Conservation (phyloP, 1,140 invertebrate species). For the Mercenaria mercenaria region DNA sequence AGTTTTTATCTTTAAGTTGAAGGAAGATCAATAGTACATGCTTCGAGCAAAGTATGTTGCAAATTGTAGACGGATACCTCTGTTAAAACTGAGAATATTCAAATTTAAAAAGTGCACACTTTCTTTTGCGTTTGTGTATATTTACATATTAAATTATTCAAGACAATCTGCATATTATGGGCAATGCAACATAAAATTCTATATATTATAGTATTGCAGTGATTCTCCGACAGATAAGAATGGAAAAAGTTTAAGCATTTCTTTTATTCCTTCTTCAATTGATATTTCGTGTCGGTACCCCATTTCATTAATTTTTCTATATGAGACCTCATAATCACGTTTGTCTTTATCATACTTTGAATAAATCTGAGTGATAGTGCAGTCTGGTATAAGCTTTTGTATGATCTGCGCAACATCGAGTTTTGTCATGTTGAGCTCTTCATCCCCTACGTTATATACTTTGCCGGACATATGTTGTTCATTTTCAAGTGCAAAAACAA, state of each 20-base stretch:
- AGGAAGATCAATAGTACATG: too few relatives aligned
- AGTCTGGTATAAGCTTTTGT: slow-evolving; percentile 69
- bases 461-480: slow-evolving; percentile 76
- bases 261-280: slow-evolving; percentile 74
- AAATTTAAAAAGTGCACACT: too few relatives aligned
- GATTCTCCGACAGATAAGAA: slow-evolving; percentile 66
- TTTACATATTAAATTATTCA: too few relatives aligned
- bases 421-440: slow-evolving; percentile 81
- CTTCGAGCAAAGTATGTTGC: too few relatives aligned
- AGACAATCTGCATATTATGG: too few relatives aligned
- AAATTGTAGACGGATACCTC: too few relatives aligned
- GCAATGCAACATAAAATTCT: too few relatives aligned
- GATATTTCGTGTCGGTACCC: slow-evolving; percentile 74
- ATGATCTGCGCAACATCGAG: slow-evolving; percentile 76
- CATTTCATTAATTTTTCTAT: slow-evolving; percentile 75
- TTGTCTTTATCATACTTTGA: slow-evolving; percentile 79
- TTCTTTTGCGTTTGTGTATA: too few relatives aligned
- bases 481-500: slow-evolving; percentile 78
- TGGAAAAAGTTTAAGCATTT: slow-evolving; percentile 77
- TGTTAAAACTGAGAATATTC: too few relatives aligned
- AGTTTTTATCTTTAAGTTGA: too few relatives aligned
- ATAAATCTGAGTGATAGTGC: slow-evolving; percentile 71
- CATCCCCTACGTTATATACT: slow-evolving; percentile 81
- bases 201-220: slow-evolving; percentile 70
- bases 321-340: slow-evolving; percentile 81